These are phyloP conservation scores for Dryobota labecula DNA, from an alignment of 2,888 invertebrate species.

Conservation along the genomic window DNA sequence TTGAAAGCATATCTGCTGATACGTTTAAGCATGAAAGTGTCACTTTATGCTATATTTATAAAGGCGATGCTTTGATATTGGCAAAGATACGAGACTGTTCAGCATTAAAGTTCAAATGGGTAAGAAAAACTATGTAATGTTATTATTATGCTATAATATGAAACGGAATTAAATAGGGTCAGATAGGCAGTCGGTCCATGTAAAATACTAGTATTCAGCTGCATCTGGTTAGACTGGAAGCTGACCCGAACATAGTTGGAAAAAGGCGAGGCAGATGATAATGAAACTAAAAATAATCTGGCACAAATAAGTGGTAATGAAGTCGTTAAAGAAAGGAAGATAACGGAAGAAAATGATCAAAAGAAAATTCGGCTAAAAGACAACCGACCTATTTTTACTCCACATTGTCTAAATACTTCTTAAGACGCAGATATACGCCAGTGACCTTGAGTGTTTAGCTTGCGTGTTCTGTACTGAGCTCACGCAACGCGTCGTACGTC, in stretches of 20 bases:
- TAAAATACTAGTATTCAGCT: too few relatives aligned
- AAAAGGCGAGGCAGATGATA: too few relatives aligned
- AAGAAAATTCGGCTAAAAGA: conserved; percentile 8
- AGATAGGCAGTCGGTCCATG: too few relatives aligned
- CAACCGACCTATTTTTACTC: not conserved
- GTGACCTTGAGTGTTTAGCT: too few relatives aligned
- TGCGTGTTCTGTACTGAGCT: too few relatives aligned
- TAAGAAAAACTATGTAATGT: not conserved
- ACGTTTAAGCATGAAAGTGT: not conserved
- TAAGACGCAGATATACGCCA: too few relatives aligned
- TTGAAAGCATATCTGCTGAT: not conserved
- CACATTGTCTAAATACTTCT: conserved; percentile 3
- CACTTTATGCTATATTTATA: not conserved
- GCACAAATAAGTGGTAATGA: not conserved
- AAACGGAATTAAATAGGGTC: too few relatives aligned
- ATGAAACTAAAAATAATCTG: not conserved
- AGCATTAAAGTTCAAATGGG: not conserved
- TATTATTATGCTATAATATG: too few relatives aligned
- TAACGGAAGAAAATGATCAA: not conserved
- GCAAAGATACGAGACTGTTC: not conserved
- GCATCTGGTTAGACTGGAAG: too few relatives aligned
- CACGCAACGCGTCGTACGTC: too few relatives aligned
- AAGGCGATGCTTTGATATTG: not conserved
- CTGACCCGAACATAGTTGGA: too few relatives aligned
- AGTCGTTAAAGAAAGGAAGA: not conserved